Percentiles rank a stretch among this genome's conserved stretches.
These are phyloP conservation scores for Druceiella hillmani DNA, from an alignment of 2,888 invertebrate genomes.

Conservation along the genomic window DNA sequence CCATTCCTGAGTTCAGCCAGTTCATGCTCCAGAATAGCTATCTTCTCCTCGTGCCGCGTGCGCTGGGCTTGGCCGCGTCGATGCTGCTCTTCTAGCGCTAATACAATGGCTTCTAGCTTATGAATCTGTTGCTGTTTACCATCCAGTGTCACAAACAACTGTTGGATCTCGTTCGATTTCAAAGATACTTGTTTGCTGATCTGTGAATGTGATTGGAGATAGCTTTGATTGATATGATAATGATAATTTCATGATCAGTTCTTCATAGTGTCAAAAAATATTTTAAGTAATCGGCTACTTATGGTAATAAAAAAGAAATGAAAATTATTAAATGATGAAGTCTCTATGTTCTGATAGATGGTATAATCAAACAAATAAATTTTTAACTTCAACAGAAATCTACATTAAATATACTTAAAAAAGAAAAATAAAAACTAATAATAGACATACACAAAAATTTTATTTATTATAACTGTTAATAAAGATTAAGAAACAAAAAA, in stretches of 20 bases:
- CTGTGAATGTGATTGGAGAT: conserved; percentile 26
- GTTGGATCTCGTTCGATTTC: conserved; percentile 49
- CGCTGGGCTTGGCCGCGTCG: conserved; percentile 53
- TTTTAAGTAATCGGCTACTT: too few relatives aligned
- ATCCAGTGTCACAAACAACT: conserved; percentile 46
- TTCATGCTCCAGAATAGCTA: conserved; percentile 51
- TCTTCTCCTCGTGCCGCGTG: conserved; percentile 52
- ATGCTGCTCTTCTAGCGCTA: conserved; percentile 53
- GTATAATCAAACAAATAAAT: conserved; percentile 15
- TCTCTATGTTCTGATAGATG: not conserved
- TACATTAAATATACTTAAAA: too few relatives aligned
- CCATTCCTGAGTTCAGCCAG: conserved; percentile 39
- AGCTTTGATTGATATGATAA: too few relatives aligned
- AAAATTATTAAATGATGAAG: conserved; percentile 4
- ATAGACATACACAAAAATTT: too few relatives aligned
- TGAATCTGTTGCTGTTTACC: conserved; percentile 52
- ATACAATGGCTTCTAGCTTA: conserved; percentile 50
- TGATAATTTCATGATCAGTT: too few relatives aligned
- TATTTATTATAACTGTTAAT: too few relatives aligned
- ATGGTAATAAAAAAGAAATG: too few relatives aligned
- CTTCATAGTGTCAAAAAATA: too few relatives aligned
- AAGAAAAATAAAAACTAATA: too few relatives aligned
- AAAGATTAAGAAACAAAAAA: too few relatives aligned
- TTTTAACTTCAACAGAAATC: too few relatives aligned
- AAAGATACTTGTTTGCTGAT: conserved; percentile 48